Evolutionary conservation across 1,140 invertebrate genomes (phyloP).

Genomic region (Theocolax elegans): DNA sequence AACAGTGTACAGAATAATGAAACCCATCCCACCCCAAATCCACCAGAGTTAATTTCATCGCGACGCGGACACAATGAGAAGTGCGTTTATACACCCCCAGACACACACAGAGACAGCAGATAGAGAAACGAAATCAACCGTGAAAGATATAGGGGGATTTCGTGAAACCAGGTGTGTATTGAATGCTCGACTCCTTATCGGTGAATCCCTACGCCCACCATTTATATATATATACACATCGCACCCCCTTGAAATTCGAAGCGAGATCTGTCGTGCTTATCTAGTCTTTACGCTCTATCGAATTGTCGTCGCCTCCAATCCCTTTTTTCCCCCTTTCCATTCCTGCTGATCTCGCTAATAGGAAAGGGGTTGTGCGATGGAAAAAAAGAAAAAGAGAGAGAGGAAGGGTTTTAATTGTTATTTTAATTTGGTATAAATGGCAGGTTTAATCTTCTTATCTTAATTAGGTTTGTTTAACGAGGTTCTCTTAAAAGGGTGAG

Average conservation of each 20-base stretch:
- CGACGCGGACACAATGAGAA: too few species aligned
- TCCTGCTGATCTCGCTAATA: too few species aligned
- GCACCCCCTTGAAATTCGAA: too few species aligned
- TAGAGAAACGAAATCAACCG: conserved; percentile 44
- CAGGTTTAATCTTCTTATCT: conserved; percentile 24
- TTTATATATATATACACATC: neutral
- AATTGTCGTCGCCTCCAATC: conserved; percentile 10
- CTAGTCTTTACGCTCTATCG: conserved; percentile 49
- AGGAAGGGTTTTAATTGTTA: neutral
- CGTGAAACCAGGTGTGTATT: conserved; percentile 35
- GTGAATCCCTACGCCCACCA: conserved; percentile 12
- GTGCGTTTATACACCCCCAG: too few species aligned
- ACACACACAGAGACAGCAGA: too few species aligned
- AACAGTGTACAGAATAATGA: too few species aligned
- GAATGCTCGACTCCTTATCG: conserved; percentile 33
- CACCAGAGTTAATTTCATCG: too few species aligned
- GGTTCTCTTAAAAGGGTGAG: too few species aligned
- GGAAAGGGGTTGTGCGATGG: neutral
- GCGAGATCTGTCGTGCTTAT: conserved; percentile 45
- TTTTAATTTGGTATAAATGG: conserved; percentile 3
- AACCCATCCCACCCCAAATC: too few species aligned
- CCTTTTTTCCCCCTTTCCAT: too few species aligned
- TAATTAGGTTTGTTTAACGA: conserved; percentile 14
- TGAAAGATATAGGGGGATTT: conserved; percentile 43
- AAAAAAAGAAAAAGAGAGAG: too few species aligned